Evolutionary conservation across 2,113 vertebrate genomes (phyloP).

Genomic region (Gadus chalcogrammus): DNA sequence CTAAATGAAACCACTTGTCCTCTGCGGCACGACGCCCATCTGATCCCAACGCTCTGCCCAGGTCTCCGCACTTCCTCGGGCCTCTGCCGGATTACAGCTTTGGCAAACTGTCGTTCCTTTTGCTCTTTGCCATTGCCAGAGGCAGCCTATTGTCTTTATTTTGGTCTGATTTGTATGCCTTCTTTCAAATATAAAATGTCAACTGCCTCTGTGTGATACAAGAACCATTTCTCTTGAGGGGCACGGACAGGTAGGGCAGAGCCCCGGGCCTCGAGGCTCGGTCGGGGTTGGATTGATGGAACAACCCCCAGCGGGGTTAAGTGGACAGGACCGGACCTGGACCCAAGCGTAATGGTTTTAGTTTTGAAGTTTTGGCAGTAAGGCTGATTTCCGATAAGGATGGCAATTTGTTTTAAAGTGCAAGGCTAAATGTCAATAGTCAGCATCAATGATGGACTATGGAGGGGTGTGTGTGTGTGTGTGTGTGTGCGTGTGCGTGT

Average conservation of each 20-base stretch:
- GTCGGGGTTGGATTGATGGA: conserved; percentile 26
- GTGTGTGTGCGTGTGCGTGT: too few species aligned
- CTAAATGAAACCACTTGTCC: conserved; percentile 50
- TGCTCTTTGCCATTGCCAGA: conserved; percentile 23
- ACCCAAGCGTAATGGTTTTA: too few species aligned
- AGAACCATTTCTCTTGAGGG: conserved; percentile 27
- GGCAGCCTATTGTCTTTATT: conserved; percentile 19
- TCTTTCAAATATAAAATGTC: conserved; percentile 41
- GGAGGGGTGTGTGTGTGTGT: neutral
- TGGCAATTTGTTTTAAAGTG: too few species aligned
- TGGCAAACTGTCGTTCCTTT: conserved; percentile 10
- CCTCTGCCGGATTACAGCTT: conserved; percentile 24
- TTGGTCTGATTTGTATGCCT: conserved; percentile 18
- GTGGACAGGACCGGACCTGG: neutral
- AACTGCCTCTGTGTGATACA: conserved; percentile 22
- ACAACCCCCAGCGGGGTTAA: conserved; percentile 31
- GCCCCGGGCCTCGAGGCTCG: conserved; percentile 4
- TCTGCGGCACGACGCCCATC: conserved; percentile 44
- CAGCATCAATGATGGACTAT: conserved; percentile 3
- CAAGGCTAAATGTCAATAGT: conserved; percentile 19
- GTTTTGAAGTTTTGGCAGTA: neutral
- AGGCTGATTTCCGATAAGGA: conserved; percentile 20
- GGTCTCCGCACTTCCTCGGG: conserved; percentile 20
- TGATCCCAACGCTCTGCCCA: conserved; percentile 39
- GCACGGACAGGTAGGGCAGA: neutral